phyloP scores from a whole-genome alignment of 2,113 vertebrate genomes.

The Tauraco erythrolophus region DNA sequence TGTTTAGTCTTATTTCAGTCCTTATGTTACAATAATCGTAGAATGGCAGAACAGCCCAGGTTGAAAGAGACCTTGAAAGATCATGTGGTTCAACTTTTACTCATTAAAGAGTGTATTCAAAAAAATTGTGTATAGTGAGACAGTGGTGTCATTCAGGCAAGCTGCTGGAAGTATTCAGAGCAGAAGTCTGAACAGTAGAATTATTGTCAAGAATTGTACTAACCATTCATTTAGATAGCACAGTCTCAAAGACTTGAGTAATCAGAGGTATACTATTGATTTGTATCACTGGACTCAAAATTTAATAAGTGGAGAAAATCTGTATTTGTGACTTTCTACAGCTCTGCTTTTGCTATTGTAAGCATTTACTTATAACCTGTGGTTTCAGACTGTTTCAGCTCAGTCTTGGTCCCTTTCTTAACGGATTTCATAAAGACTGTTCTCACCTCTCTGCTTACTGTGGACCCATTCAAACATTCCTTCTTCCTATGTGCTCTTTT shows the following conservation, averaged over 20 bases:
- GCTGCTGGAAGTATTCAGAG: neutral
- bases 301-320: neutral
- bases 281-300: neutral
- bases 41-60: neutral
- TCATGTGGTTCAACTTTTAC: neutral
- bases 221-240: neutral
- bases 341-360: neutral
- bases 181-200: neutral
- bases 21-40: neutral
- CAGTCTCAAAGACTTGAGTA: neutral
- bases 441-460: neutral
- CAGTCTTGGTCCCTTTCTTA: neutral
- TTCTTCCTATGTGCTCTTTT: neutral
- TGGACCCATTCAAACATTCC: neutral
- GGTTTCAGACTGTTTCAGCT: neutral
- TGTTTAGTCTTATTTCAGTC: neutral
- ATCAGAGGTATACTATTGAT: neutral
- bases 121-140: neutral
- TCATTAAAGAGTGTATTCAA: neutral
- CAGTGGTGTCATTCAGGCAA: neutral
- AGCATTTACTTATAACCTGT: neutral
- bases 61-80: neutral
- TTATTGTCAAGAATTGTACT: neutral
- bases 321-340: neutral
- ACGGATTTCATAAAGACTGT: neutral